Conservation (phyloP, 1,140 invertebrate species). For the Drosophila kanapiae region DNA sequence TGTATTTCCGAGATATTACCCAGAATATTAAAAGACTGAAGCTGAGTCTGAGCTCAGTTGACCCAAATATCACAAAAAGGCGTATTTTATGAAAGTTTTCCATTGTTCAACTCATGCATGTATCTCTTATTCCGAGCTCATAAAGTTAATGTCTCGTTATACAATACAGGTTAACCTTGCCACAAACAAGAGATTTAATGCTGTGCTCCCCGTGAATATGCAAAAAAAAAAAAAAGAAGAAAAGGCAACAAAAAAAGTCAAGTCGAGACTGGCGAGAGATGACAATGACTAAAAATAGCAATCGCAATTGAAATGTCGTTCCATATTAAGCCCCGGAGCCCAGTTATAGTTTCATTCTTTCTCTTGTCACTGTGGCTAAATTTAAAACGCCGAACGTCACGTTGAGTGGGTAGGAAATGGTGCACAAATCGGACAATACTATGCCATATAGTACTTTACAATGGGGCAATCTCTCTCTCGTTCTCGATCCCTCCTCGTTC, state of each 20-base stretch:
- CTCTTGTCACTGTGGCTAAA: slow-evolving; percentile 69
- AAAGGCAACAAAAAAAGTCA: slow-evolving; percentile 26
- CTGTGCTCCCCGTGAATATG: slow-evolving; percentile 54
- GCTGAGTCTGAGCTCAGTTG: not conserved
- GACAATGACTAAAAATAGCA: slow-evolving; percentile 82
- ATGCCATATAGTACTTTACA: slow-evolving; percentile 15
- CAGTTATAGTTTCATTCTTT: slow-evolving; percentile 39
- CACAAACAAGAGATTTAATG: slow-evolving; percentile 33
- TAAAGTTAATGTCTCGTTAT: slow-evolving; percentile 15
- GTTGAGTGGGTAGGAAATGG: slow-evolving; percentile 66
- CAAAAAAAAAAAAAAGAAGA: slow-evolving; percentile 63
- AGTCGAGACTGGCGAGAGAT: slow-evolving; percentile 56
- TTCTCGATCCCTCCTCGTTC: slow-evolving; percentile 26
- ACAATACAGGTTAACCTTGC: slow-evolving; percentile 59
- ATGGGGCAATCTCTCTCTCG: slow-evolving; percentile 20
- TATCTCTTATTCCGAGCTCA: not conserved
- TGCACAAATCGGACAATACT: slow-evolving; percentile 47
- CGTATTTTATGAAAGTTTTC: not conserved
- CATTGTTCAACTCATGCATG: not conserved
- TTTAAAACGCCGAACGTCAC: slow-evolving; percentile 68
- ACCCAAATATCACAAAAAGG: slow-evolving; percentile 1
- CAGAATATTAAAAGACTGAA: not conserved
- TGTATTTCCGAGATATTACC: not conserved
- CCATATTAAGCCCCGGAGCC: slow-evolving; percentile 65
- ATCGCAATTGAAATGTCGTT: slow-evolving; percentile 79